Evolutionary conservation across 2,113 vertebrate species (phyloP).

Genomic region (Zingel zingel): DNA sequence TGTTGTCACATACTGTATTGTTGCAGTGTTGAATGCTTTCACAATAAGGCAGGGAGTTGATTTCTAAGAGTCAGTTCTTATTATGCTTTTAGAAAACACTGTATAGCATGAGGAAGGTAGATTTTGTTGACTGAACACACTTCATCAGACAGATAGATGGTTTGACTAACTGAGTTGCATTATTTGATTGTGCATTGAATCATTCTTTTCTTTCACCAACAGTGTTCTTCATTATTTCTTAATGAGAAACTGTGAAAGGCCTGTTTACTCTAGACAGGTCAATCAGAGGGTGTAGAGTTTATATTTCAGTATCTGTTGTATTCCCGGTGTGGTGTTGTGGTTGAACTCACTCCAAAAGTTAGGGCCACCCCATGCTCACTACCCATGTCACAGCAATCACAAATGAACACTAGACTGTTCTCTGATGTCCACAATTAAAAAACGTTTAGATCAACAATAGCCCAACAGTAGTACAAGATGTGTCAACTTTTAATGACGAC

Average conservation of each 20-base stretch:
- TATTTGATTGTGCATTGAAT: conserved; percentile 45
- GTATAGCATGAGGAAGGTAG: neutral
- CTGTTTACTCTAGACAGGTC: conserved; percentile 50
- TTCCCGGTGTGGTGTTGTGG: conserved; percentile 59
- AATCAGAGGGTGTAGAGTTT: conserved; percentile 38
- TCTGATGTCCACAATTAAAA: conserved; percentile 25
- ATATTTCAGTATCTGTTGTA: conserved; percentile 61
- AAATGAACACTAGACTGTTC: conserved; percentile 11
- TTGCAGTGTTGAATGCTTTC: conserved; percentile 35
- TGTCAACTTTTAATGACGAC: neutral
- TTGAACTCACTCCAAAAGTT: conserved; percentile 56
- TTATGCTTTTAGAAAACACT: neutral
- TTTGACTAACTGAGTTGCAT: conserved; percentile 33
- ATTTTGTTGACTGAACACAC: neutral
- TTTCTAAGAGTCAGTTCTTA: neutral
- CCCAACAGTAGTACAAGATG: neutral
- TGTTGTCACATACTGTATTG: conserved; percentile 33
- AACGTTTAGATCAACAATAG: conserved; percentile 5
- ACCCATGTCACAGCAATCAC: conserved; percentile 42
- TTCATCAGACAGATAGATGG: neutral
- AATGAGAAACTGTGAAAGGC: conserved; percentile 65
- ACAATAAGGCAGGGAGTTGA: conserved; percentile 14
- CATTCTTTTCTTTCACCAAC: conserved; percentile 54
- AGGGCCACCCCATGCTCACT: conserved; percentile 52
- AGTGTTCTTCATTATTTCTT: conserved; percentile 68